A percentile compares a stretch with the other conserved stretches of the same genome.
phyloP scores from a whole-genome alignment of 1,140 invertebrate species.

The Formica exsecta region DNA sequence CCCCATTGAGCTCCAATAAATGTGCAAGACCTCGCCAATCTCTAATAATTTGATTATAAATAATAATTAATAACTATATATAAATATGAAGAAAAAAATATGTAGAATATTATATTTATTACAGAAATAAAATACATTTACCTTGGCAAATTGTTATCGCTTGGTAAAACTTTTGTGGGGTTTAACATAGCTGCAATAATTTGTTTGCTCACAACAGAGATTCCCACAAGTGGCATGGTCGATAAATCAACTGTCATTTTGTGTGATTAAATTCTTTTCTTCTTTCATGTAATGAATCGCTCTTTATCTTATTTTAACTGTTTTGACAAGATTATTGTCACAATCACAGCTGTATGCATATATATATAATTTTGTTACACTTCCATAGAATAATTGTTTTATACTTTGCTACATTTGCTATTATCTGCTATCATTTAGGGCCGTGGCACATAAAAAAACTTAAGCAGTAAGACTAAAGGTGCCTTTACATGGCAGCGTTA shows the following conservation, averaged over 20 bases:
- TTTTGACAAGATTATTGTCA: background rate
- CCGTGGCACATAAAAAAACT: too few relatives aligned
- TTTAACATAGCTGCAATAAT: constrained; percentile 88
- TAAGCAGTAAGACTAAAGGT: too few relatives aligned
- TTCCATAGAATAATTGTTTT: too few relatives aligned
- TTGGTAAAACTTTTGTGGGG: constrained; percentile 88
- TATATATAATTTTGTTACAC: too few relatives aligned
- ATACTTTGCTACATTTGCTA: too few relatives aligned
- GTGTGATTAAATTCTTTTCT: background rate
- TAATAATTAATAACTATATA: constrained; percentile 34
- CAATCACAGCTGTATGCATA: background rate
- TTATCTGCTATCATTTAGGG: too few relatives aligned
- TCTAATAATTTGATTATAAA: constrained; percentile 81
- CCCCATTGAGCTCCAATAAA: constrained; percentile 85
- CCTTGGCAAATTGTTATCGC: constrained; percentile 87
- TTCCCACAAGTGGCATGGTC: constrained; percentile 88
- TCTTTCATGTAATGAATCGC: background rate
- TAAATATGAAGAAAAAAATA: background rate
- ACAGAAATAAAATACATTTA: constrained; percentile 72
- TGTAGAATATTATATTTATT: constrained; percentile 13
- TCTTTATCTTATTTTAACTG: background rate
- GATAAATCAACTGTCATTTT: constrained; percentile 88
- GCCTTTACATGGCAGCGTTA: too few relatives aligned
- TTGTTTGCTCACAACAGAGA: constrained; percentile 84
- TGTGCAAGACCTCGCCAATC: constrained; percentile 91